These are phyloP conservation scores for Phymatocera aterrima DNA, from an alignment of 2,888 invertebrate genomes.

Conservation along the genomic window DNA sequence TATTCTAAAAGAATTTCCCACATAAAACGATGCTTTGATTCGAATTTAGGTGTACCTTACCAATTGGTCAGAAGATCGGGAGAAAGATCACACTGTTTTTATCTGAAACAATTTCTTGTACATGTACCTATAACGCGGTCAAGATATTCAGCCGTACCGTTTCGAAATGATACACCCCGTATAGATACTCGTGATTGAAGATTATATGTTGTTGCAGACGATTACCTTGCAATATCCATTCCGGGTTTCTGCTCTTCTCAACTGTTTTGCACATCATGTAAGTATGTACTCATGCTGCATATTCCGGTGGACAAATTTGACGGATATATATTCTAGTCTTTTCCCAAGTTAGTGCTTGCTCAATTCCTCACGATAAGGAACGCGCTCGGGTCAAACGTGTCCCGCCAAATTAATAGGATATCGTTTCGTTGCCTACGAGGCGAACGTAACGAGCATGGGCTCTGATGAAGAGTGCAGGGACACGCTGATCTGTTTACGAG, in stretches of 20 bases:
- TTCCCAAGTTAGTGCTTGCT: conserved; percentile 40
- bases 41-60: too few relatives aligned
- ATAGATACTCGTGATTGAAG: not conserved
- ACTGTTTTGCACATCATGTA: not conserved
- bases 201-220: conserved; percentile 3
- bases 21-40: too few relatives aligned
- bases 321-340: conserved; percentile 50
- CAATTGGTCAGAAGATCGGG: too few relatives aligned
- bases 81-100: too few relatives aligned
- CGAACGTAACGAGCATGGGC: conserved; percentile 74
- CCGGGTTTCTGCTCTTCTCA: conserved; percentile 21
- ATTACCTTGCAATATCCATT: conserved; percentile 28
- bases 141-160: too few relatives aligned
- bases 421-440: conserved; percentile 67
- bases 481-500: conserved; percentile 64
- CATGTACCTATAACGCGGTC: not conserved
- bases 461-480: conserved; percentile 72
- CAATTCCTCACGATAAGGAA: not conserved
- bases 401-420: conserved; percentile 65
- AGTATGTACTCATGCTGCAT: too few relatives aligned
- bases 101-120: too few relatives aligned
- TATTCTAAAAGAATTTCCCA: too few relatives aligned
- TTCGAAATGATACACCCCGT: too few relatives aligned
- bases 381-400: conserved; percentile 36
- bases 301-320: not conserved